A percentile compares a stretch with the other conserved stretches of the same genome.
phyloP scores from a whole-genome alignment of 2,888 invertebrate species.

The Drosophila flavopinicola region DNA sequence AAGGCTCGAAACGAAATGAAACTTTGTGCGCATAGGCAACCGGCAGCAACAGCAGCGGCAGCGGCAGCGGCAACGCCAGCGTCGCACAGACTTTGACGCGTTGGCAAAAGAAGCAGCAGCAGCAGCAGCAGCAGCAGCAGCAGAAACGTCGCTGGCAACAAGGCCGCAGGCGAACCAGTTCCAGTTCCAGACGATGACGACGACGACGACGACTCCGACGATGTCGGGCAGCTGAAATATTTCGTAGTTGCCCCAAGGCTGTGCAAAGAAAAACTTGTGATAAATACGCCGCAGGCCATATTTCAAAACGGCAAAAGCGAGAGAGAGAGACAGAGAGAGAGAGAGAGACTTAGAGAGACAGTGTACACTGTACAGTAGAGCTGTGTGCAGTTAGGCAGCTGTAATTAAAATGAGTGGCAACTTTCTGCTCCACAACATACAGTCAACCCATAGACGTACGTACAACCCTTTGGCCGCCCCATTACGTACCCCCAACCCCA shows the following conservation, averaged over 20 bases:
- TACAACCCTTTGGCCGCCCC: background rate
- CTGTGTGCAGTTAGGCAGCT: slow-evolving; percentile 76
- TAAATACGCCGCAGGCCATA: slow-evolving; percentile 80
- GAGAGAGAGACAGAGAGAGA: slow-evolving; percentile 1
- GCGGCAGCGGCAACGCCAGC: slow-evolving; percentile 30
- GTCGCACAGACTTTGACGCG: slow-evolving; percentile 72
- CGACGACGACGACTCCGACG: slow-evolving; percentile 45
- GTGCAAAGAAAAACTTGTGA: slow-evolving; percentile 84
- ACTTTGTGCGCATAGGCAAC: slow-evolving; percentile 78
- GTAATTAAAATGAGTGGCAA: slow-evolving; percentile 82
- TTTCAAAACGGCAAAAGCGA: slow-evolving; percentile 78
- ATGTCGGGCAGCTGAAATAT: slow-evolving; percentile 76
- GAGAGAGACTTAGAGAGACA: background rate
- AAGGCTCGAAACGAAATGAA: slow-evolving; percentile 75
- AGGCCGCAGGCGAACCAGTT: slow-evolving; percentile 63
- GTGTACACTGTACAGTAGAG: slow-evolving; percentile 33
- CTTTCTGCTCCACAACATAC: slow-evolving; percentile 36
- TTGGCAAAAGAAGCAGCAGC: slow-evolving; percentile 63
- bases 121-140: slow-evolving; percentile 37
- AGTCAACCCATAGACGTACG: slow-evolving; percentile 1
- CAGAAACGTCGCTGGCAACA: slow-evolving; percentile 50
- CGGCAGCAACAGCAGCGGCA: slow-evolving; percentile 41
- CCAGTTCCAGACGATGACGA: slow-evolving; percentile 60
- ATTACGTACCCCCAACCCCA: background rate
- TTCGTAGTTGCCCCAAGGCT: slow-evolving; percentile 72